Evolutionary conservation across 2,113 vertebrate species (phyloP).

Genomic region (Boulengeromyrus knoepffleri): DNA sequence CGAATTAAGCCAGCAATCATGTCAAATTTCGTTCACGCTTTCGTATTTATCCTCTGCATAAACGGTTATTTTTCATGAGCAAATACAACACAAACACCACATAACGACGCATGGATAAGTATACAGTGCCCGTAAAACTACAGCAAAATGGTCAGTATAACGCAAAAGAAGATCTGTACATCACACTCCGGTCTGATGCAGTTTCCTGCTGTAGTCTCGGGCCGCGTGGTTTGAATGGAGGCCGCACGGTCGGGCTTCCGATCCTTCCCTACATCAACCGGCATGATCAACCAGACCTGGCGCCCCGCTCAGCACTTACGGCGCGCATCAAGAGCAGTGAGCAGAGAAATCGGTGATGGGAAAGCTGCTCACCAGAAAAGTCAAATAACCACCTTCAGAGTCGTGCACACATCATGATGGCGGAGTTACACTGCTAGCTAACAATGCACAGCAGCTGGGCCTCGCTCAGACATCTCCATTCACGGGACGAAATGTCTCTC

Average conservation of each 20-base stretch:
- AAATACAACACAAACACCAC: neutral
- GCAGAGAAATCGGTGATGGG: neutral
- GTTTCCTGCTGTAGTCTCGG: conserved; percentile 35
- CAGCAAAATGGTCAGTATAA: neutral
- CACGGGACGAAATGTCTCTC: neutral
- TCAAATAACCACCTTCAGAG: neutral
- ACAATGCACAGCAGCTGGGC: conserved; percentile 36
- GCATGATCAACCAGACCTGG: neutral
- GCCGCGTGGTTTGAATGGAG: conserved; percentile 46
- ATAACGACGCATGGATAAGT: neutral
- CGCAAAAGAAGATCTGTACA: neutral
- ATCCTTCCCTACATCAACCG: neutral
- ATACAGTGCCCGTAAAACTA: neutral
- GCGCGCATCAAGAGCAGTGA: neutral
- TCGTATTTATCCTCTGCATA: neutral
- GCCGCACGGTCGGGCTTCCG: conserved; percentile 29
- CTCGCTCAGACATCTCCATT: neutral
- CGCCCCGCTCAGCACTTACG: conserved; percentile 25
- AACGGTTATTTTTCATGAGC: neutral
- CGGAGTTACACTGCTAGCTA: conserved; percentile 28
- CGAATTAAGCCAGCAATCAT: neutral
- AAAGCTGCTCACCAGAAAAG: neutral
- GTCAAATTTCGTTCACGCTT: neutral
- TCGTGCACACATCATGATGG: conserved; percentile 32
- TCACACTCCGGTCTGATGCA: conserved; percentile 17